phyloP scores from a whole-genome alignment of 2,888 invertebrate species.

The Rhodophaea formosa region DNA sequence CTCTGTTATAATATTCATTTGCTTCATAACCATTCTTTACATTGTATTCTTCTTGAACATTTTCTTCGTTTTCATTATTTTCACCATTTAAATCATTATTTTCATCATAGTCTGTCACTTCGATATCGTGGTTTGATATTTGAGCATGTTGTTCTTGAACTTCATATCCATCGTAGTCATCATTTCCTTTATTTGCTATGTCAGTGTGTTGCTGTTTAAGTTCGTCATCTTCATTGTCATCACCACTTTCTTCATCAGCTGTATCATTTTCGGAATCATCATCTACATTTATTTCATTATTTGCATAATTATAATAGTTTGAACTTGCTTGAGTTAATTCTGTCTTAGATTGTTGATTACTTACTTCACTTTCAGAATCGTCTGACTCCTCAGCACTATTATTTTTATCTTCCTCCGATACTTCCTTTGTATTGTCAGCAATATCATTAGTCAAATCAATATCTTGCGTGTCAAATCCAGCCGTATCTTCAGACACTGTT shows the following conservation, averaged over 20 bases:
- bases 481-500: slow-evolving; percentile 42
- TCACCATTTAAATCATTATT: slow-evolving; percentile 31
- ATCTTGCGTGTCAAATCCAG: slow-evolving; percentile 22
- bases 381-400: slow-evolving; percentile 41
- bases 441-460: slow-evolving; percentile 23
- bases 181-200: slow-evolving; percentile 36
- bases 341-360: slow-evolving; percentile 33
- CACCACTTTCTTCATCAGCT: slow-evolving; percentile 36
- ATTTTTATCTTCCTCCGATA: slow-evolving; percentile 39
- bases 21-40: slow-evolving; percentile 24
- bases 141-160: slow-evolving; percentile 15
- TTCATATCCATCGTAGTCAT: slow-evolving; percentile 20
- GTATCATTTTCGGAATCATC: slow-evolving; percentile 38
- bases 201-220: slow-evolving; percentile 26
- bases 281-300: slow-evolving; percentile 35
- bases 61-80: slow-evolving; percentile 26
- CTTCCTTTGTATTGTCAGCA: slow-evolving; percentile 28
- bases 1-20: slow-evolving; percentile 26
- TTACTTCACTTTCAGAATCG: slow-evolving; percentile 29
- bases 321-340: slow-evolving; percentile 54
- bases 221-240: slow-evolving; percentile 30
- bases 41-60: slow-evolving; percentile 17
- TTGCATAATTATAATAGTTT: slow-evolving; percentile 48
- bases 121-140: slow-evolving; percentile 24
- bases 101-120: slow-evolving; percentile 32